These are phyloP conservation scores for Crocidura indochinensis DNA, from an alignment of 2,797 vertebrate genomes.

Conservation along the genomic window DNA sequence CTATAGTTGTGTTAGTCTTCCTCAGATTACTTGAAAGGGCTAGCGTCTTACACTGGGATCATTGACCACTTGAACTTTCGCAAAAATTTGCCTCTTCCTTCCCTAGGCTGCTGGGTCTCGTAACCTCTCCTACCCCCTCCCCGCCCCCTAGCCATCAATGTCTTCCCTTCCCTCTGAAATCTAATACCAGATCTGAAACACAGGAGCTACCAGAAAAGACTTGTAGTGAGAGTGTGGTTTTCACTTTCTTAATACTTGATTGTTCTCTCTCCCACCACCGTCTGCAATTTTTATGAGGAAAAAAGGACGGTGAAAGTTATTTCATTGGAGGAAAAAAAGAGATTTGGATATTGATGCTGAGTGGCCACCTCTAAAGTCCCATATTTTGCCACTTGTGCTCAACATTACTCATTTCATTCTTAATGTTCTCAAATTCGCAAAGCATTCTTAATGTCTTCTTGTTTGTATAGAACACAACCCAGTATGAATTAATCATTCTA, in stretches of 20 bases:
- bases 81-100: conserved; percentile 76
- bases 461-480: conserved; percentile 55
- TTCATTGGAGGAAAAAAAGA: background rate
- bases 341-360: conserved; percentile 38
- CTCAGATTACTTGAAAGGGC: conserved; percentile 68
- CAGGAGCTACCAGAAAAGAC: conserved; percentile 61
- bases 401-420: conserved; percentile 57
- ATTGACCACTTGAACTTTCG: conserved; percentile 75
- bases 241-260: conserved; percentile 63
- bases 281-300: conserved; percentile 66
- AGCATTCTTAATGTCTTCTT: conserved; percentile 51
- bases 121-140: conserved; percentile 63
- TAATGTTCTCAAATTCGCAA: too few relatives aligned
- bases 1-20: conserved; percentile 72
- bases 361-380: conserved; percentile 52
- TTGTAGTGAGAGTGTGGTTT: conserved; percentile 56
- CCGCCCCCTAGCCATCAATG: conserved; percentile 63
- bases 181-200: conserved; percentile 69
- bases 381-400: conserved; percentile 61
- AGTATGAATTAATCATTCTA: conserved; percentile 55
- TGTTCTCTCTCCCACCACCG: background rate
- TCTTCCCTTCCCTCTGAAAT: conserved; percentile 79
- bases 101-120: conserved; percentile 71
- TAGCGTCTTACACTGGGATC: conserved; percentile 75
- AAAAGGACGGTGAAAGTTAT: conserved; percentile 55